These are phyloP conservation scores for Dilophus febrilis DNA, from an alignment of 2,888 invertebrate genomes.

Conservation along the genomic window DNA sequence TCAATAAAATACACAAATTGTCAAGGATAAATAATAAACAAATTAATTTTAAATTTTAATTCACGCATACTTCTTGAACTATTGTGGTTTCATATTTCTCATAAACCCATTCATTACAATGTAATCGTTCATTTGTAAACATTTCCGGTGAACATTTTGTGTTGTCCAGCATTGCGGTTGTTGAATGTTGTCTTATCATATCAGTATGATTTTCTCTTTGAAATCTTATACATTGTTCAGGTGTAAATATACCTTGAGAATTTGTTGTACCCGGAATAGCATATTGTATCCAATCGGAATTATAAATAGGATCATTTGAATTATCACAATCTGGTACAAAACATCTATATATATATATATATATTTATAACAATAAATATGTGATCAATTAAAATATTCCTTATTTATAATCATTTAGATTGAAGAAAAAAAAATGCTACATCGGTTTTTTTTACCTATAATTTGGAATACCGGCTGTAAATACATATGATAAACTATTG, in stretches of 20 bases:
- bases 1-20: no score
- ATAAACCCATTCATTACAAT: slow-evolving; percentile 36
- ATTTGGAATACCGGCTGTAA: slow-evolving; percentile 39
- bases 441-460: slow-evolving; percentile 31
- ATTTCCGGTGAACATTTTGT: slow-evolving; percentile 21
- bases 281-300: slow-evolving; percentile 30
- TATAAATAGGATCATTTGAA: slow-evolving; percentile 19
- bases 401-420: neutral
- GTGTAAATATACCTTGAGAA: slow-evolving; percentile 19
- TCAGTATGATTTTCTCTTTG: slow-evolving; percentile 10
- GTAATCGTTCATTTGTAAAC: slow-evolving; percentile 25
- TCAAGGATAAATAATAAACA: neutral
- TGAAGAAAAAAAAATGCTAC: neutral
- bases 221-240: slow-evolving; percentile 21
- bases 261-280: slow-evolving; percentile 32
- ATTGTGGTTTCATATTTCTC: slow-evolving; percentile 34
- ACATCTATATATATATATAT: slow-evolving; percentile 30
- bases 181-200: neutral
- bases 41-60: neutral
- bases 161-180: neutral
- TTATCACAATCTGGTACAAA: slow-evolving; percentile 38
- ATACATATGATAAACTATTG: slow-evolving; percentile 42
- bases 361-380: neutral
- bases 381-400: no score
- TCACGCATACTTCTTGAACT: slow-evolving; percentile 34